Evolutionary conservation across 2,113 vertebrate genomes (phyloP), one percentile per base, ranked within the genome.

Genomic region (Erythrolamprus reginae): DNA sequence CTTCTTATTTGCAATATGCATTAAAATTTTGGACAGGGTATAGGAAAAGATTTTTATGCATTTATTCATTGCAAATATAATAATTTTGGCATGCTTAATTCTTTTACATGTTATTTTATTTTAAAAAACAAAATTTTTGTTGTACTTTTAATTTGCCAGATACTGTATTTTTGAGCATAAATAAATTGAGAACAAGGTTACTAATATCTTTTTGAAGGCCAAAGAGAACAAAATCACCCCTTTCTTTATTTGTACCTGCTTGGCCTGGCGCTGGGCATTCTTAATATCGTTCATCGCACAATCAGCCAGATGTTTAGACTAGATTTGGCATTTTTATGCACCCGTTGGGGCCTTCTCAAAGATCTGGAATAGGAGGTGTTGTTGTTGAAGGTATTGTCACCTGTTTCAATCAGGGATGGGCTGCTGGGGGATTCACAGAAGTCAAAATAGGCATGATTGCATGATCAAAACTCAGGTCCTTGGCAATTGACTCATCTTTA

Each of bases 51-150:
- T 61, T 91, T 47, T 38, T 38, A 87, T 51, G 42, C 88, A 38
- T 82, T 91, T 50, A 87, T 23, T 8, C 86, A 82, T 87, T 56
- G n/a, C 38, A 82, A 33, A 87, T 90, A 88, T 26, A 88, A 88
- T 83, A 13, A 83, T 83, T 88, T 91, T 91, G 70, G 53, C 19
- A 55, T 53, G 28, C 26, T 10, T 53, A 77, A 42, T 77, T 77
- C 33, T 77, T 42, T 3, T 19, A 21, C 45, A 26, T 50, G 86
- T 58, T 58, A 58, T 48, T 91, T 47, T 53, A n/a, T 23, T 53
- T 45, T n/a, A 61, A 50, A 77, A 88, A 82, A 55, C 42, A n/a
- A 8, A 19, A 19, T n/a, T 8, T 82, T n/a, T 10, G 33, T 82
- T 28, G 51, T 70, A 87, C 10, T n/a, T 17, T 21, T 55, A 50